Base-by-base conservation (phyloP, 2,797 vertebrate genomes). In the Babyrousa celebensis region DNA sequence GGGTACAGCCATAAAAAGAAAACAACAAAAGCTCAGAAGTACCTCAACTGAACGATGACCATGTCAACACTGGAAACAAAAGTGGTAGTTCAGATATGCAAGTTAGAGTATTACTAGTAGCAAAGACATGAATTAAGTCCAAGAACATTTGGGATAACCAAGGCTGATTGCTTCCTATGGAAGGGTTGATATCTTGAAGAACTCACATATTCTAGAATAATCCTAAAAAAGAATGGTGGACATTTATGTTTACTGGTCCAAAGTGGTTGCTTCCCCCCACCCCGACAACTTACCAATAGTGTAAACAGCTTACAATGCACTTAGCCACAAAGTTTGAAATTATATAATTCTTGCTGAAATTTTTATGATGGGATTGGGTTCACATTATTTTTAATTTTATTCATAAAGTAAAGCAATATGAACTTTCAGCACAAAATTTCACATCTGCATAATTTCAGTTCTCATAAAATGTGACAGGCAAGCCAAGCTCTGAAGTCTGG, bases 381-480 rank as follows among this genome's bases (percentile, higher is more conserved):
- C 80, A 89, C 6, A 3, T 75, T 40, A 91, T 58, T 94, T 83
- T 68, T 70, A 75, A 80, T 72, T 71, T 85, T 77, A 80, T 65
- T 67, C 80, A 65, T 48, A 56, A 94, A 56, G 12, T 56, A 23
- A 89, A 72, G 25, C 32, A 71, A 75, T 62, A 58, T n/a, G 56
- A 84, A 29, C 43, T 77, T 87, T 60, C 27, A 84, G 65, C 68
- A 93, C 68, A 87, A 82, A 74, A 54, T 48, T 77, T 88, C 40
- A 93, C 52, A 80, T n/a, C 18, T 0, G 3, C 29, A 3, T 82
- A 79, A 77, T 72, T 95, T 72, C 12, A 88, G 18, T 56, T 84
- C 72, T 90, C 27, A 74, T 36, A 70, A 85, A 93, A 71, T 54
- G 20, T 72, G 63, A 85, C n/a, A 65, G 32, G 12, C 5, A 93